Conservation (phyloP, 2,797 vertebrate species). For the Protonibea diacanthus region DNA sequence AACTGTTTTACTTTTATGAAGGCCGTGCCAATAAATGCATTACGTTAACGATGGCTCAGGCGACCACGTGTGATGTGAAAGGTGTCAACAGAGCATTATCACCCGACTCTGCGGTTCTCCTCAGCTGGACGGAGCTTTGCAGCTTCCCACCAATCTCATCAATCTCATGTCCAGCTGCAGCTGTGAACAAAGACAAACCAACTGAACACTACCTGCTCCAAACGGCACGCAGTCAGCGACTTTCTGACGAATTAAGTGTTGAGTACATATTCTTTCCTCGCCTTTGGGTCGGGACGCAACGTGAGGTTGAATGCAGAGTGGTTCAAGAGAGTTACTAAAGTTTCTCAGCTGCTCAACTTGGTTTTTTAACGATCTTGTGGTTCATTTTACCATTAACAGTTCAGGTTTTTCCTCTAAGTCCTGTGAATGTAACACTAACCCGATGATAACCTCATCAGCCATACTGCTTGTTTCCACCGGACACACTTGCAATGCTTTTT, state of each 20-base stretch:
- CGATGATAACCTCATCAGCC: too few relatives aligned
- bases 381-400: not conserved
- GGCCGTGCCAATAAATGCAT: not conserved
- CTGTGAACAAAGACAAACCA: not conserved
- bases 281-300: too few relatives aligned
- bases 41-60: not conserved
- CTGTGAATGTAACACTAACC: not conserved
- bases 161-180: not conserved
- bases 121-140: not conserved
- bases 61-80: not conserved
- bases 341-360: not conserved
- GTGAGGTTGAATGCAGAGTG: not conserved
- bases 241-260: not conserved
- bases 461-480: too few relatives aligned
- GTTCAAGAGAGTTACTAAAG: not conserved
- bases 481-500: too few relatives aligned
- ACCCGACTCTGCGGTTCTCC: not conserved
- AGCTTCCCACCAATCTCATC: not conserved
- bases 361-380: not conserved
- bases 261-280: too few relatives aligned
- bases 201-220: not conserved
- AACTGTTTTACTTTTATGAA: constrained; percentile 5
- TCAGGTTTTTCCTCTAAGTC: not conserved
- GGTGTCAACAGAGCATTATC: not conserved
- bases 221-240: not conserved